Base-by-base conservation (phyloP, 2,113 vertebrate genomes). In the Aegypius monachus region DNA sequence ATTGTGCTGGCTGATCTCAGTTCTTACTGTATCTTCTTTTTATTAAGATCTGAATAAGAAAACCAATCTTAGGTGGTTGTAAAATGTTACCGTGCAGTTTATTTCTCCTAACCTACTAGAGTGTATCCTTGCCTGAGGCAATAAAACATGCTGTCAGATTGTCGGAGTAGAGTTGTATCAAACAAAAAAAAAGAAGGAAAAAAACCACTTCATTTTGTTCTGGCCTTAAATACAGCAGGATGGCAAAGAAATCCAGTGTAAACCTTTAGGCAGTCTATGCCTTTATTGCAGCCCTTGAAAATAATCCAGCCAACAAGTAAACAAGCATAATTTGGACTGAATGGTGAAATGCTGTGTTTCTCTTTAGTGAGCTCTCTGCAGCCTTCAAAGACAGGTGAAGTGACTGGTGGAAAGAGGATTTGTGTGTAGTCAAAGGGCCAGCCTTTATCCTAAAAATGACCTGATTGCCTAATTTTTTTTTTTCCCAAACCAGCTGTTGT, bases 241-340 rank as follows among this genome's bases (percentile, higher is more conserved):
- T 91, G 77, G 36, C 48, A 87, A 65, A 93, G 31, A 73, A 93
- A 56, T 50, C 26, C 27, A 25, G 6, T 72, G 43, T 81, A 80
- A 95, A 93, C 52, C 81, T 97, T 89, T 72, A 94, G 84, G 78
- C 81, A 68, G 34, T 87, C 23, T 85, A 0, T 94, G 81, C n/a
- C 61, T 96, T 87, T 94, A 78, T 81, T 95, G 71, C 71, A 92
- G 75, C 40, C 53, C 79, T 91, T 90, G 73, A 82, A 90, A 95
- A 73, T 80, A 95, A 92, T 68, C 42, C 16, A 36, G 53, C n/a
- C 88, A 78, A 55, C 16, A 86, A 83, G 48, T 71, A 91, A 78
- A 59, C 16, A 88, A 83, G 48, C 70, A 7, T 86, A 81, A 75
- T 95, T 91, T 78, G 22, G 52, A 66, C 22, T 93, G 88, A 95